phyloP scores from a whole-genome alignment of 2,113 vertebrate genomes.

The Noturus placidus region DNA sequence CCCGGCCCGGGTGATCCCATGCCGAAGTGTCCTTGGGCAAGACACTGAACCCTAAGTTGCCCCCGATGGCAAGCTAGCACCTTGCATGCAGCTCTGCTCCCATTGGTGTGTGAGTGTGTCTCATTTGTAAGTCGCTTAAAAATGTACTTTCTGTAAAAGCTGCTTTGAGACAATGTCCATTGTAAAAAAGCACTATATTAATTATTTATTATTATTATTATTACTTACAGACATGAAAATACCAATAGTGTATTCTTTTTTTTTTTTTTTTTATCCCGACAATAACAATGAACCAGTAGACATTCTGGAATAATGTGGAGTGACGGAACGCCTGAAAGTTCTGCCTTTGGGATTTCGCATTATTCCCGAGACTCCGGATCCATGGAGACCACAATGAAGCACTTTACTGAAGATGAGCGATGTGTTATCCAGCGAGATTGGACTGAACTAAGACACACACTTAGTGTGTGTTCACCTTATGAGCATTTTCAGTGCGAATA shows the following conservation, averaged over 20 bases:
- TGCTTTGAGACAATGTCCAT: too few species aligned
- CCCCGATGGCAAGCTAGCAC: too few species aligned
- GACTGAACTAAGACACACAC: neutral
- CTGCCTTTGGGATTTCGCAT: neutral
- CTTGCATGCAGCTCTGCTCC: too few species aligned
- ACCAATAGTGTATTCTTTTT: neutral
- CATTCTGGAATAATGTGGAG: neutral
- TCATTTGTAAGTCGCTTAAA: too few species aligned
- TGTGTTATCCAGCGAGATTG: neutral
- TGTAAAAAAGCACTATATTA: too few species aligned
- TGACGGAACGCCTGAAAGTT: neutral
- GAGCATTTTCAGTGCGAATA: constrained; percentile 2
- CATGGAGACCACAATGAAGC: neutral
- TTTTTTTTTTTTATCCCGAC: neutral
- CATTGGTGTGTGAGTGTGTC: too few species aligned
- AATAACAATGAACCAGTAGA: neutral
- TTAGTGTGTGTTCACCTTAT: neutral
- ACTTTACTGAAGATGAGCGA: neutral
- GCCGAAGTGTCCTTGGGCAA: too few species aligned
- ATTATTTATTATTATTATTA: too few species aligned
- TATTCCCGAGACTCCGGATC: neutral
- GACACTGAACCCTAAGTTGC: too few species aligned
- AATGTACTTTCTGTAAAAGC: too few species aligned
- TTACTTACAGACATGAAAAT: too few species aligned
- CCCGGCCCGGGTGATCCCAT: too few species aligned